Evolutionary conservation across 2,888 invertebrate genomes (phyloP), one percentile per base, ranked within the genome.

Genomic region (Agapetus fuscipes): DNA sequence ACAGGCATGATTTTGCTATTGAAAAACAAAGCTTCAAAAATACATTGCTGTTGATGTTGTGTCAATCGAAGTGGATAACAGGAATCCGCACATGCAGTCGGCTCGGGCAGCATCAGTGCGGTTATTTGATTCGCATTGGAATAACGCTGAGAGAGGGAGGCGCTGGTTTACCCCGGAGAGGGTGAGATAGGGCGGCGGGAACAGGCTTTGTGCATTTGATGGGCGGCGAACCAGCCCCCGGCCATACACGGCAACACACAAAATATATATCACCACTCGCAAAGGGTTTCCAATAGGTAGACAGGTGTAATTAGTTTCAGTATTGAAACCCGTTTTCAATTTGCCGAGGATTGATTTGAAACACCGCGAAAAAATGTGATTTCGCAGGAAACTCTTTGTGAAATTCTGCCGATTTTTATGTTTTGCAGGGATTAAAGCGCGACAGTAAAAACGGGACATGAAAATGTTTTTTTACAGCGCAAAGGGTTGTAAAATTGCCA

Each of bases 301-400:
- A 13, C 17, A 34, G 17, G 30, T 30, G 37, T 30, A 37, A 37
- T 37, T 37, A 37, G 37, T 37, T 37, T 30, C 37, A 17, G 14
- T 16, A 13, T 37, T 16, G 30, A 20, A 30, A 37, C 27, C 27
- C 13, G 35, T 35, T 25, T 30, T 25, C 17, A 25, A 37, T 37
- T 37, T 20, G 27, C 16, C 10, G 12, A 13, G 11, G 30, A 37
- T 37, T 37, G 30, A 37, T 37, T 37, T 37, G 30, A 30, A 24
- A 13, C 37, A 30, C 12, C 20, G 20, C 4, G 20, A 6, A 9
- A 20, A 20, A 20, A 20, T 20, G 9, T 20, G 20, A n/a, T n/a
- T n/a, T n/a, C n/a, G n/a, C n/a, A n/a, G n/a, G n/a, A n/a, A n/a
- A n/a, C n/a, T n/a, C n/a, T n/a, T n/a, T n/a, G n/a, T n/a, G n/a